A percentile compares a stretch with the other conserved stretches of the same genome.
Evolutionary conservation across 2,888 invertebrate species (phyloP).

Genomic region (Drosophila dives): DNA sequence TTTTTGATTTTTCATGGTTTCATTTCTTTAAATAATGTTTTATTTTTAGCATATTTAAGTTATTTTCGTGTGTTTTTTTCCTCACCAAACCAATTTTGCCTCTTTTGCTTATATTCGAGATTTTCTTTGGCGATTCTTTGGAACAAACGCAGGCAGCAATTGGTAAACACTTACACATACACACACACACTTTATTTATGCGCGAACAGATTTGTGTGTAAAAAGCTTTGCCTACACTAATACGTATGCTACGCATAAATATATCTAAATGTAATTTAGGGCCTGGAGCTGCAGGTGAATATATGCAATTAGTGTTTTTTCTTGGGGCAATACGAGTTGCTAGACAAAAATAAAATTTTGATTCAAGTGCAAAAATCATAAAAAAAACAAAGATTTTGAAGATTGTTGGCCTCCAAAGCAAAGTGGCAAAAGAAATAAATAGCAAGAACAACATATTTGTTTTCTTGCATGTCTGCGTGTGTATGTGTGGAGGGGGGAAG

Average conservation of each 20-base stretch:
- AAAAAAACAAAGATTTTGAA: slow-evolving; percentile 19
- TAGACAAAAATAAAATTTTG: slow-evolving; percentile 27
- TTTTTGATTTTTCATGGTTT: slow-evolving; percentile 82
- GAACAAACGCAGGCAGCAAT: slow-evolving; percentile 56
- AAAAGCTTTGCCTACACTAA: slow-evolving; percentile 16
- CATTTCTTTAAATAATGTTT: slow-evolving; percentile 83
- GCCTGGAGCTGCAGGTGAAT: slow-evolving; percentile 13
- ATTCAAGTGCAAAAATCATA: slow-evolving; percentile 41
- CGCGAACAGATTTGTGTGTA: slow-evolving; percentile 63
- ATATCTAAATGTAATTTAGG: slow-evolving; percentile 16
- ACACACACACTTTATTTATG: slow-evolving; percentile 36
- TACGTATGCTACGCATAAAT: neutral
- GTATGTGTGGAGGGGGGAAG: slow-evolving; percentile 10
- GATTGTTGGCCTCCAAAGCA: slow-evolving; percentile 56
- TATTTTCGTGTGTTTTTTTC: slow-evolving; percentile 79
- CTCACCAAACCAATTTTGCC: slow-evolving; percentile 55
- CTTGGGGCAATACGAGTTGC: neutral
- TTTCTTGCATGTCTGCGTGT: neutral
- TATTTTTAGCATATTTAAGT: slow-evolving; percentile 82
- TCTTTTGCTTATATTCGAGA: slow-evolving; percentile 62
- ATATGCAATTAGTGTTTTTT: slow-evolving; percentile 8
- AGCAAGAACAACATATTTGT: slow-evolving; percentile 18
- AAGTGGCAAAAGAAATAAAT: slow-evolving; percentile 17
- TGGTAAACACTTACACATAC: slow-evolving; percentile 28
- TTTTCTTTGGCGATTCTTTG: slow-evolving; percentile 65